These are phyloP conservation scores for Orientallactaga sibirica DNA, from an alignment of 2,797 vertebrate genomes.

Conservation along the genomic window DNA sequence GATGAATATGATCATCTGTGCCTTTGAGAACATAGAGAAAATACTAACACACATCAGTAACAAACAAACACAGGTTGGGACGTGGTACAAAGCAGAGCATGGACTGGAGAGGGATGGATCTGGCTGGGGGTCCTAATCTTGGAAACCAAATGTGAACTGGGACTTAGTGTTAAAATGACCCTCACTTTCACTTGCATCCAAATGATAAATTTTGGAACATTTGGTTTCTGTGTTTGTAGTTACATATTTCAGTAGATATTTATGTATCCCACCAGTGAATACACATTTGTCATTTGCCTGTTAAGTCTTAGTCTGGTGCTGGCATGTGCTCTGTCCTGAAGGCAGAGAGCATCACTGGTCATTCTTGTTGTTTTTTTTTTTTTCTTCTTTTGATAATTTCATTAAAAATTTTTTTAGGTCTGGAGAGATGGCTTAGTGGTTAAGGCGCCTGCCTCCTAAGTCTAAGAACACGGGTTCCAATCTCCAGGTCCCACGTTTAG, in stretches of 20 bases:
- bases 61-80: background rate
- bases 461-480: too few relatives aligned
- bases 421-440: too few relatives aligned
- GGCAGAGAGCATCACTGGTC: background rate
- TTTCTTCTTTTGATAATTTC: too few relatives aligned
- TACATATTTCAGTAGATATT: background rate
- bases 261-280: background rate
- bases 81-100: background rate
- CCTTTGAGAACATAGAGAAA: background rate
- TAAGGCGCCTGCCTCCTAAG: too few relatives aligned
- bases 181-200: background rate
- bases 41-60: background rate
- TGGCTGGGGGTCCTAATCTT: background rate
- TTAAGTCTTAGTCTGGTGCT: background rate
- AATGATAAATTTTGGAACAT: background rate
- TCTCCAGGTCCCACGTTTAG: too few relatives aligned
- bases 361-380: background rate
- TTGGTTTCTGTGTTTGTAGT: slow-evolving; percentile 39
- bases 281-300: slow-evolving; percentile 13
- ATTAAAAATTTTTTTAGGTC: too few relatives aligned
- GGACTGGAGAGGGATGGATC: background rate
- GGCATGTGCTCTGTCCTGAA: background rate
- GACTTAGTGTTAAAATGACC: slow-evolving; percentile 1
- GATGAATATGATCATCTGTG: background rate
- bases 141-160: slow-evolving; percentile 48